These are phyloP conservation scores for Ptyas mucosa DNA, from an alignment of 2,113 vertebrate species.

Conservation along the genomic window DNA sequence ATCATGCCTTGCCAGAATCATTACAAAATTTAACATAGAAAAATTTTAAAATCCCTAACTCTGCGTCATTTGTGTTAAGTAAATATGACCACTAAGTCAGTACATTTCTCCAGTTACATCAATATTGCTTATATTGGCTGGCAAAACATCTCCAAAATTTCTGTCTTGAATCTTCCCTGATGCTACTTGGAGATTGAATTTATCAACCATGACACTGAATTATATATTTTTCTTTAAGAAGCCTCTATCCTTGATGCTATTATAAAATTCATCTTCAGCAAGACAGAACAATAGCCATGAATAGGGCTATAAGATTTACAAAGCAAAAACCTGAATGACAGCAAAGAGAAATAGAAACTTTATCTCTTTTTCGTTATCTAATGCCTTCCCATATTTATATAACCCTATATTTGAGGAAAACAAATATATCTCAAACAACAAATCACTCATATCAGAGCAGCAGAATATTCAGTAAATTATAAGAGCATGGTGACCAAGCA, in stretches of 20 bases:
- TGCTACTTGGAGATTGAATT: background rate
- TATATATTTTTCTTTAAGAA: background rate
- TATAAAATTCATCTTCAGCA: background rate
- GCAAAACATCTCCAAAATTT: background rate
- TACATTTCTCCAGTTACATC: too few relatives aligned
- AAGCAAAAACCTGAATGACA: background rate
- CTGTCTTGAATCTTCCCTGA: background rate
- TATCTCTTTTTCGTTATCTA: background rate
- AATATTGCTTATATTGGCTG: background rate
- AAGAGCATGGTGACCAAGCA: too few relatives aligned
- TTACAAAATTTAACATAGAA: background rate
- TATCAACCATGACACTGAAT: background rate
- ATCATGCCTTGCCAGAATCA: background rate
- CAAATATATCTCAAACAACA: conserved; percentile 19
- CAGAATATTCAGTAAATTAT: conserved; percentile 10
- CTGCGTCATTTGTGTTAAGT: background rate
- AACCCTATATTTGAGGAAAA: conserved; percentile 2
- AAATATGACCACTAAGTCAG: background rate
- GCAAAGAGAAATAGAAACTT: background rate
- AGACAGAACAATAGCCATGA: background rate
- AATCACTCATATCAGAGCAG: conserved; percentile 10
- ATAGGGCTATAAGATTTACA: background rate
- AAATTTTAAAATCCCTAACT: background rate
- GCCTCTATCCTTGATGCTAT: background rate
- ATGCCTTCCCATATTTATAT: background rate